A percentile compares a stretch with the other conserved stretches of the same genome.
Evolutionary conservation across 2,797 vertebrate species (phyloP).

Genomic region (Dipus sagitta): DNA sequence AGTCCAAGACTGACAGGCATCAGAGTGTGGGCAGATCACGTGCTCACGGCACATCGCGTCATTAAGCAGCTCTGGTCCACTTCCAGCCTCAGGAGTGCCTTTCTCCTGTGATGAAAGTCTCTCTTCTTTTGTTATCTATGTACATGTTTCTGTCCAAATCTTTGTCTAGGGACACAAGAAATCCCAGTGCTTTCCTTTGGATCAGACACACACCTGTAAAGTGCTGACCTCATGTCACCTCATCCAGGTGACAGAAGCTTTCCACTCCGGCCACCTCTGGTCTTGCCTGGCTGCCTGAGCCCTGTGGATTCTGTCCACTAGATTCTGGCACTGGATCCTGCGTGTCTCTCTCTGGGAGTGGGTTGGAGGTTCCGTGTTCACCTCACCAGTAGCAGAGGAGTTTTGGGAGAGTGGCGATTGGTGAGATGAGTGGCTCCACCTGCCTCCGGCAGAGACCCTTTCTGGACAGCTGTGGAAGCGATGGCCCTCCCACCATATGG

Average conservation of each 20-base stretch:
- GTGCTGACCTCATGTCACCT: background rate
- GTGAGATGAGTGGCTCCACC: background rate
- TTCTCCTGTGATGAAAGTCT: background rate
- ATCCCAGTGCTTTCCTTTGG: no score
- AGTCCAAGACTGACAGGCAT: no score
- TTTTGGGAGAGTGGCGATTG: background rate
- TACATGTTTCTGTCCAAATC: background rate
- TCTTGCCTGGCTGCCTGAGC: background rate
- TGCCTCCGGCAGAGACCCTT: background rate
- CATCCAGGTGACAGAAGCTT: background rate
- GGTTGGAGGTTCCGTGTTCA: background rate
- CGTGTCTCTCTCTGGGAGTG: background rate
- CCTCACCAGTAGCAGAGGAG: background rate
- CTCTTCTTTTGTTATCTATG: background rate
- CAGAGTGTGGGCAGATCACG: background rate
- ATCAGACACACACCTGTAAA: background rate
- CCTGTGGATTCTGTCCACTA: background rate
- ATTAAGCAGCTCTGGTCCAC: background rate
- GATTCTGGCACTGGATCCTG: background rate
- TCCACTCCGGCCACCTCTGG: no score
- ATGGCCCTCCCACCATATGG: no score
- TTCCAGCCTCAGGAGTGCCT: background rate
- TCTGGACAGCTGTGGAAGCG: background rate
- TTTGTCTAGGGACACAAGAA: background rate
- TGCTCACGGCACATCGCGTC: no score